A percentile compares a stretch with the other conserved stretches of the same genome.
These are phyloP conservation scores for Engraulis encrasicolus DNA, from an alignment of 2,113 vertebrate genomes.

Conservation along the genomic window DNA sequence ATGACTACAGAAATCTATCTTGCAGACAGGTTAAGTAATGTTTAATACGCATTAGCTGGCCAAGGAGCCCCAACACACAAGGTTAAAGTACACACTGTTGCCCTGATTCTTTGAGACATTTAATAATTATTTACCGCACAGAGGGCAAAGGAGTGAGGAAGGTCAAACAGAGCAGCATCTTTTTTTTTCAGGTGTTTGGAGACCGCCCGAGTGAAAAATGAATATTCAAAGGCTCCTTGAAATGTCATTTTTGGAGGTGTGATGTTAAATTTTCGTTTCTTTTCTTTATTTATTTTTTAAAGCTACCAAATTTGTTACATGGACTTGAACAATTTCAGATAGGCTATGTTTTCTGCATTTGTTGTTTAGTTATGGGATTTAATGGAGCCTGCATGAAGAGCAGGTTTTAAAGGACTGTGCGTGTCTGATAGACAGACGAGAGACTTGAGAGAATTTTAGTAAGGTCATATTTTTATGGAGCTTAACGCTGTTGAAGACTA, in stretches of 20 bases:
- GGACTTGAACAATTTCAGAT: background rate
- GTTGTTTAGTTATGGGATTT: too few species aligned
- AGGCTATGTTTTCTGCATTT: too few species aligned
- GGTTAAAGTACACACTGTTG: slow-evolving; percentile 46
- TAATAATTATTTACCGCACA: slow-evolving; percentile 47
- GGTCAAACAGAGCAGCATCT: slow-evolving; percentile 24
- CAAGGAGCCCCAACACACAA: slow-evolving; percentile 46
- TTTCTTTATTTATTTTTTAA: background rate
- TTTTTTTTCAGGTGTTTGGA: slow-evolving; percentile 27
- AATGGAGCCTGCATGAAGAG: too few species aligned
- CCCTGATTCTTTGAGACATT: slow-evolving; percentile 44
- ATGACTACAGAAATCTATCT: slow-evolving; percentile 61
- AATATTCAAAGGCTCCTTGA: slow-evolving; percentile 15
- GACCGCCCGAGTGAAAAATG: slow-evolving; percentile 7
- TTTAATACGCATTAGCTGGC: slow-evolving; percentile 60
- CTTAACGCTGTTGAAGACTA: background rate
- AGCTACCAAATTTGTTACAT: background rate
- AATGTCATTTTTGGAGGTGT: background rate
- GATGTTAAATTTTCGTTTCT: background rate
- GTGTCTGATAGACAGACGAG: too few species aligned
- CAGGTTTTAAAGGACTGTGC: too few species aligned
- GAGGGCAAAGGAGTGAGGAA: slow-evolving; percentile 13
- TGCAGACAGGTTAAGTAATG: slow-evolving; percentile 57
- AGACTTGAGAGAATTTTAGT: too few species aligned
- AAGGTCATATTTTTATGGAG: too few species aligned